Evolutionary conservation across 2,113 vertebrate genomes (phyloP).

Genomic region (Panthera leo): DNA sequence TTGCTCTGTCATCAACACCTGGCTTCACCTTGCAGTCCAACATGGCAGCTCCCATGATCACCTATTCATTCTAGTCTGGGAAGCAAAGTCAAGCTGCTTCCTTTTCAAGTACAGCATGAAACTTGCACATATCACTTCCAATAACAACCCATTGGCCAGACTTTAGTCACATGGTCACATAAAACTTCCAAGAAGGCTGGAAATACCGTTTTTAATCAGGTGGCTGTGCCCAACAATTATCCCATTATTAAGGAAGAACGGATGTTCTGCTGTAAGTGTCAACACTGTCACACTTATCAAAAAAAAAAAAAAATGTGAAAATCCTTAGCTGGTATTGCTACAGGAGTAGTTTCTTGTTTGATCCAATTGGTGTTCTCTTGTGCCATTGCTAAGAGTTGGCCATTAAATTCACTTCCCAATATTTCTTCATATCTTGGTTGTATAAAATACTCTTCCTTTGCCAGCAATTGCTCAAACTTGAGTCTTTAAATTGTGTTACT

Average conservation of each 20-base stretch:
- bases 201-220: constrained; percentile 2
- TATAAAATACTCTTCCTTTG: not conserved
- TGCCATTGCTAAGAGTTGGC: not conserved
- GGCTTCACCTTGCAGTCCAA: not conserved
- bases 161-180: not conserved
- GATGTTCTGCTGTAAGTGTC: not conserved
- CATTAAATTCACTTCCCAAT: not conserved
- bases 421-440: not conserved
- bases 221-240: not conserved
- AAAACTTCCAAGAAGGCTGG: not conserved
- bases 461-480: not conserved
- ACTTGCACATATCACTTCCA: not conserved
- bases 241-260: not conserved
- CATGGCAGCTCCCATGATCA: not conserved
- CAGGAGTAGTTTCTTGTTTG: not conserved
- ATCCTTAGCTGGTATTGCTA: not conserved
- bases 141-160: not conserved
- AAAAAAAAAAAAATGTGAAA: not conserved
- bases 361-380: not conserved
- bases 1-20: not conserved
- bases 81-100: not conserved
- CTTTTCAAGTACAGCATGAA: not conserved
- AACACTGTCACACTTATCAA: not conserved
- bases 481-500: not conserved
- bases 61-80: not conserved